Evolutionary conservation across 2,797 vertebrate genomes (phyloP).

Genomic region (Meriones psammophilus): DNA sequence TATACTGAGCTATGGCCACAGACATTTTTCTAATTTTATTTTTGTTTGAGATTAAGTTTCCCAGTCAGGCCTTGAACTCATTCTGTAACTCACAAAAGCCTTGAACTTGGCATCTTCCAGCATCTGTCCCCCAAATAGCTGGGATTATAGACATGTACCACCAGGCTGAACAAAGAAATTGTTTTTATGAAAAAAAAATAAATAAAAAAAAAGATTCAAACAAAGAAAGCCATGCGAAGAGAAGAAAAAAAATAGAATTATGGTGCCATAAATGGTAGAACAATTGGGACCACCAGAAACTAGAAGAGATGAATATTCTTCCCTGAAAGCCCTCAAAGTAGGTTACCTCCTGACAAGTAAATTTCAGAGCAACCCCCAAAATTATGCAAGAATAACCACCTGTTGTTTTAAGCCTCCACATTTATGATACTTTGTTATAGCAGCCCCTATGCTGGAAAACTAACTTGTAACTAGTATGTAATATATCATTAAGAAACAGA

Average conservation of each 20-base stretch:
- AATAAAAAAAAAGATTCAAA: too few species aligned
- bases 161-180: too few species aligned
- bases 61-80: too few species aligned
- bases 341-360: not conserved
- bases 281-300: not conserved
- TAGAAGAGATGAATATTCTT: not conserved
- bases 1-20: too few species aligned
- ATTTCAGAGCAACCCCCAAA: not conserved
- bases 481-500: not conserved
- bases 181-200: too few species aligned
- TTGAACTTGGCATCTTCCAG: too few species aligned
- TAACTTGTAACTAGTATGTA: not conserved
- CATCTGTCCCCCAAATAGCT: too few species aligned
- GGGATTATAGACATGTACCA: too few species aligned
- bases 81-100: too few species aligned
- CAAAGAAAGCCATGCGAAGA: too few species aligned
- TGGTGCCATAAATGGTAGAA: not conserved
- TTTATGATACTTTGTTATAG: not conserved
- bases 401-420: not conserved
- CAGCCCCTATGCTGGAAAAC: not conserved
- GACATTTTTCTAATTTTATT: too few species aligned
- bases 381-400: not conserved
- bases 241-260: not conserved
- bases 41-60: too few species aligned
- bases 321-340: not conserved